These are phyloP conservation scores for Peromyscus aztecus DNA, from an alignment of 2,797 vertebrate genomes.

Conservation along the genomic window DNA sequence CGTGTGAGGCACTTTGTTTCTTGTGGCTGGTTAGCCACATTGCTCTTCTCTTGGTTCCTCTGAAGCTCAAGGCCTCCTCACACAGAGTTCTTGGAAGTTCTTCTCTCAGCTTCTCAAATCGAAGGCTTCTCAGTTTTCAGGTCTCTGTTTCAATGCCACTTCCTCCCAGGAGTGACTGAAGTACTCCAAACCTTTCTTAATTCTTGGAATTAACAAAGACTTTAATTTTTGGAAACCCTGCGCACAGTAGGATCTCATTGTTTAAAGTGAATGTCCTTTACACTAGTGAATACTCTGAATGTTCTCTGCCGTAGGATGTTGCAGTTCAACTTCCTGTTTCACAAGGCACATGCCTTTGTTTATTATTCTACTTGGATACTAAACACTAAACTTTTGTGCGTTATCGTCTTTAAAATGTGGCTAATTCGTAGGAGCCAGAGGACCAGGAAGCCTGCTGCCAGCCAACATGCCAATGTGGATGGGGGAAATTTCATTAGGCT, in stretches of 20 bases:
- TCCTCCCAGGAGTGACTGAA: background rate
- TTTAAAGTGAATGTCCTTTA: background rate
- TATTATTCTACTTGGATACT: background rate
- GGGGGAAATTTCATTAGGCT: background rate
- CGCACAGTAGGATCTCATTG: background rate
- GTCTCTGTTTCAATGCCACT: background rate
- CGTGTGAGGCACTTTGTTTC: background rate
- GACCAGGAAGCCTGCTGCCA: background rate
- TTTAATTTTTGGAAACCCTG: background rate
- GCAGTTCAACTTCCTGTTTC: background rate
- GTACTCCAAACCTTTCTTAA: background rate
- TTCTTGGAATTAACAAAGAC: background rate
- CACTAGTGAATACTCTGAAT: background rate
- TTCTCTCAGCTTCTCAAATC: background rate
- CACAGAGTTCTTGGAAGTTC: background rate
- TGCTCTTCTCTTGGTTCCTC: background rate
- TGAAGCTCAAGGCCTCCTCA: background rate
- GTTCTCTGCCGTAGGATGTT: background rate
- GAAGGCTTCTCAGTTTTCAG: background rate
- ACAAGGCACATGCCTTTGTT: background rate
- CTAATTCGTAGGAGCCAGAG: slow-evolving; percentile 23
- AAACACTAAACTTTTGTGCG: background rate
- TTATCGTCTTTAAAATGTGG: background rate
- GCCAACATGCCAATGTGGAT: background rate
- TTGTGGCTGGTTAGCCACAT: too few relatives aligned